A percentile compares a stretch with the other conserved stretches of the same genome.
Conservation (phyloP, 2,113 vertebrate genomes). For the Dunckerocampus dactyliophorus region DNA sequence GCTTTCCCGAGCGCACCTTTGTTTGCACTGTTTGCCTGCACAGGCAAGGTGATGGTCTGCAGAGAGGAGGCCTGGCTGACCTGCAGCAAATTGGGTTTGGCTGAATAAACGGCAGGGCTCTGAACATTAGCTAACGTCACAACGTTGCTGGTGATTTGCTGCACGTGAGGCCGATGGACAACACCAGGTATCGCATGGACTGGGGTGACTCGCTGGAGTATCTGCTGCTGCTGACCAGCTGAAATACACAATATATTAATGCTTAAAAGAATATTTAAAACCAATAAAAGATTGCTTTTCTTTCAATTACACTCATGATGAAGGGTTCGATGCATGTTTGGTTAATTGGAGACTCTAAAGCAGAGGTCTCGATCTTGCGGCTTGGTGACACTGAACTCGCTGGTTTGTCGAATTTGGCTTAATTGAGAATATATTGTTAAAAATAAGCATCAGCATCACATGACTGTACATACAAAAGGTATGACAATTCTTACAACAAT, state of each 20-base stretch:
- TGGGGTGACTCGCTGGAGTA: conserved; percentile 38
- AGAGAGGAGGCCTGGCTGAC: conserved; percentile 29
- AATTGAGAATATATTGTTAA: too few relatives aligned
- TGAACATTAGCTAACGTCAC: conserved; percentile 61
- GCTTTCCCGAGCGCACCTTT: conserved; percentile 25
- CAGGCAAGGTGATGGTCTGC: conserved; percentile 33
- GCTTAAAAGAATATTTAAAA: not conserved
- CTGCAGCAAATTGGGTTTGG: conserved; percentile 36
- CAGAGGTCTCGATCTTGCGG: too few relatives aligned
- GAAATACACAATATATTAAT: conserved; percentile 21
- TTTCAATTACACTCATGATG: not conserved
- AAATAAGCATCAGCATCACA: too few relatives aligned
- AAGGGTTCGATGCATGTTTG: too few relatives aligned
- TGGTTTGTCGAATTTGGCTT: too few relatives aligned
- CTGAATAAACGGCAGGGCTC: conserved; percentile 55
- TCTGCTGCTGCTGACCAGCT: conserved; percentile 54
- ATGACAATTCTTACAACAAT: too few relatives aligned
- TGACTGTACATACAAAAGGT: too few relatives aligned
- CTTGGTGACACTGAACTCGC: too few relatives aligned
- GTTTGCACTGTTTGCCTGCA: conserved; percentile 19
- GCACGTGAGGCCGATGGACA: conserved; percentile 65
- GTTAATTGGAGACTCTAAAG: too few relatives aligned
- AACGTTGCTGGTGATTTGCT: conserved; percentile 64
- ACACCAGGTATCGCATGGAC: conserved; percentile 41
- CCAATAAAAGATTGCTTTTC: not conserved